phyloP scores from a whole-genome alignment of 35 echinoderm and acorn worm genomes.

The Chiridota heheva region DNA sequence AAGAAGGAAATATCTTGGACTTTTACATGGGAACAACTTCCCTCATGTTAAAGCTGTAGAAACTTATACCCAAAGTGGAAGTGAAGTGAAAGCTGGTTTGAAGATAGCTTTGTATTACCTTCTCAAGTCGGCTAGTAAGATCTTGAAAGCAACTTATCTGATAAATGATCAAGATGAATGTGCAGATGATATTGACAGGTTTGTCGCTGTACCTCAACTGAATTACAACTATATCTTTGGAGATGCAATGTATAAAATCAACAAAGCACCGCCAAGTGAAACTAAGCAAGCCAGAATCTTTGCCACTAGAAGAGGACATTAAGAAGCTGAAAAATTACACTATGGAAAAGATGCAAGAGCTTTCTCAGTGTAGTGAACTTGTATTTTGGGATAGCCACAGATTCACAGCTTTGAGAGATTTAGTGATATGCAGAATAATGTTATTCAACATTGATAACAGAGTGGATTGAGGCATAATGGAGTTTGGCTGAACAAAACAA shows the following conservation, averaged over 20 bases:
- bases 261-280: slow-evolving; percentile 31
- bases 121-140: slow-evolving; percentile 31
- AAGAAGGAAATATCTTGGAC: slow-evolving; percentile 43
- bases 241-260: slow-evolving; percentile 39
- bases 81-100: slow-evolving; percentile 33
- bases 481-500: no score
- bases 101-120: slow-evolving; percentile 58
- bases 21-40: slow-evolving; percentile 50
- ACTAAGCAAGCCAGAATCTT: slow-evolving; percentile 23
- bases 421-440: slow-evolving; percentile 11
- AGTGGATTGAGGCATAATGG: slow-evolving; percentile 8
- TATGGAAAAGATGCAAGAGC: slow-evolving; percentile 14
- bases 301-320: slow-evolving; percentile 46
- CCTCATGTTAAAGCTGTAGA: slow-evolving; percentile 51
- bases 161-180: slow-evolving; percentile 35
- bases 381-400: background rate
- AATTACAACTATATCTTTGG: slow-evolving; percentile 57
- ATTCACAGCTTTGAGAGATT: slow-evolving; percentile 19
- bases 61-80: slow-evolving; percentile 13
- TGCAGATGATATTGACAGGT: slow-evolving; percentile 44
- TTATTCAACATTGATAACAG: slow-evolving; percentile 10
- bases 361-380: background rate
- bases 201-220: slow-evolving; percentile 26
- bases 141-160: slow-evolving; percentile 25
- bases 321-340: slow-evolving; percentile 32